Percentiles rank a stretch among this genome's conserved stretches.
phyloP scores from a whole-genome alignment of 2,797 vertebrate species.

The Anguilla marmorata region DNA sequence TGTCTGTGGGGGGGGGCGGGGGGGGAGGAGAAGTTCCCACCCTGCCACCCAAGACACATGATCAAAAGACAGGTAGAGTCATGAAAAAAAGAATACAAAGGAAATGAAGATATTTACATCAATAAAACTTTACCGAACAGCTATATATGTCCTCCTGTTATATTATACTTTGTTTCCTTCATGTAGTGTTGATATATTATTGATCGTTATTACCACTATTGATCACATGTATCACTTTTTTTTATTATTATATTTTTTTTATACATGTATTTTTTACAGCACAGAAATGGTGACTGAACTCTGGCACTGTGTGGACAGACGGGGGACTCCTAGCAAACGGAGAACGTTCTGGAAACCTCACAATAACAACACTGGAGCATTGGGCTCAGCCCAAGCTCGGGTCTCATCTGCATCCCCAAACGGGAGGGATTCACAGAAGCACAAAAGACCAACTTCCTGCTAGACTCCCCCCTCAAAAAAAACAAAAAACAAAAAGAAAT shows the following conservation, averaged over 20 bases:
- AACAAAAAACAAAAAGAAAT: not conserved
- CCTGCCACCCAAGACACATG: conserved; percentile 59
- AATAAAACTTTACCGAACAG: conserved; percentile 73
- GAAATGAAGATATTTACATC: conserved; percentile 78
- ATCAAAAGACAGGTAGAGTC: conserved; percentile 60
- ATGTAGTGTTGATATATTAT: conserved; percentile 74
- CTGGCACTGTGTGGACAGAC: conserved; percentile 49
- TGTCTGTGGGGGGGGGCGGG: conserved; percentile 56
- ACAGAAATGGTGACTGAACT: conserved; percentile 63
- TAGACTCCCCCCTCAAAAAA: not conserved
- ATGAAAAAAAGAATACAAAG: conserved; percentile 64
- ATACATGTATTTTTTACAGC: conserved; percentile 79
- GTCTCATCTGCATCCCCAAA: not conserved
- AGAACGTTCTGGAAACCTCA: conserved; percentile 48
- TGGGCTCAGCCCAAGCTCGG: conserved; percentile 24
- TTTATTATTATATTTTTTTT: conserved; percentile 57
- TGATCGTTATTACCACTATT: conserved; percentile 67
- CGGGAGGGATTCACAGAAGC: conserved; percentile 7
- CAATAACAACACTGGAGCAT: conserved; percentile 33
- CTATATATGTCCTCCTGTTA: conserved; percentile 69
- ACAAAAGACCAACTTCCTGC: conserved; percentile 13
- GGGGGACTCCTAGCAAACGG: conserved; percentile 45
- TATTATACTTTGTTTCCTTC: conserved; percentile 69
- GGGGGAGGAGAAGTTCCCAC: conserved; percentile 52
- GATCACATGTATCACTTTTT: conserved; percentile 29